Base-by-base conservation (phyloP, 37 sponge, comb jelly and placozoan species). In the Beroe forskalii region DNA sequence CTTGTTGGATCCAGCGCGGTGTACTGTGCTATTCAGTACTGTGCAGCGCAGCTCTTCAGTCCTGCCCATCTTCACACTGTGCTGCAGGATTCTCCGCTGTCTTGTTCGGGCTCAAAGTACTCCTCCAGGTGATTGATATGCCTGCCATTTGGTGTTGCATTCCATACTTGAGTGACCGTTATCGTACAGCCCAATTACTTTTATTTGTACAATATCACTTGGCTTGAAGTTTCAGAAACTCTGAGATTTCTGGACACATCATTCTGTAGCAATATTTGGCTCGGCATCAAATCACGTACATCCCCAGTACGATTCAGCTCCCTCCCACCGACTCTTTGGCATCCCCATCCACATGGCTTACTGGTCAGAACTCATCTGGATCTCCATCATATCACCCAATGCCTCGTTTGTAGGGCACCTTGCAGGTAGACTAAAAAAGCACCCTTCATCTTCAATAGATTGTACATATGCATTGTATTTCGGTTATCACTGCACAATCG, bases 1-100 rank as follows among this genome's bases (percentile, higher is more conserved):
- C 75, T 94, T 20, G 67, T 94, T 0, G 33, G 90, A 1, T 91
- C 97, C 32, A 93, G 89, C 40, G n/a, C 63, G 0, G 75, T 94
- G 23, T 96, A 95, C 61, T 60, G 94, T 41, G 95, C 67, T 28
- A 69, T 98, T 32, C 92, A 94, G 36, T 86, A 67, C 31, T 22
- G 41, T 9, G 41, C 93, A 14, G 91, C 94, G 0, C 90, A 94
- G 80, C 22, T 91, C 9, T 27, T 91, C 0, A 91, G 92, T 20
- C 40, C 92, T 62, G 31, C 62, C 17, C 93, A 94, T 67, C 41
- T 93, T 28, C 89, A 92, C 60, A 92, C 92, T 96, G 99, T 92
- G 97, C 99, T 0, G 99, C 94, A 37, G 99, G 99, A 22, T 98
- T 96, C 62, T 98, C 99, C 39, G 97, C 94, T 0, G 99, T 98